Base-by-base conservation (phyloP, 2,797 vertebrate species). In the Phaenicophaeus curvirostris region DNA sequence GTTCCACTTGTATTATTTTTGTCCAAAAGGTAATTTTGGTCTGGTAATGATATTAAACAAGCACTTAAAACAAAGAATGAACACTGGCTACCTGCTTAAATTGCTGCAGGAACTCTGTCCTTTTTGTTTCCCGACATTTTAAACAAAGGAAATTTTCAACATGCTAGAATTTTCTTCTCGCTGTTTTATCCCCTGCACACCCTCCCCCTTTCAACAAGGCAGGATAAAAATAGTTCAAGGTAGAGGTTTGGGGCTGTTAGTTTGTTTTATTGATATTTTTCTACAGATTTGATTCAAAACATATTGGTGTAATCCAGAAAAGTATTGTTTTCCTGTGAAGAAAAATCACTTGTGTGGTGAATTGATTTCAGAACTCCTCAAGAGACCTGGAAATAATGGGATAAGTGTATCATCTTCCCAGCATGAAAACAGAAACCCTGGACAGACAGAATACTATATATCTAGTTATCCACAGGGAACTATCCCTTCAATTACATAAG, bases 1-100 rank as follows among this genome's bases (percentile, higher is more conserved):
- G 93, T 94, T 97, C 89, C 89, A 95, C 83, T 93, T 62, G 35
- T 42, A 89, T 91, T 95, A 89, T 92, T 85, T 95, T 93, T 93
- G 81, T 85, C 84, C 79, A 65, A 89, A 92, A 89, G 86, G 66
- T 94, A 90, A 87, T 94, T 92, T 93, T 33, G 68, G 41, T 17
- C 67, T 83, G n/a, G 31, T 71, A 82, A 95, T 55, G 27, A 50
- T 80, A 77, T 80, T 85, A 85, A 90, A 68, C 31, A 80, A 57
- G 44, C 37, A 75, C 83, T 89, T 54, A 39, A 86, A 72, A 83
- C 5, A 77, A 82, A 90, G 67, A 89, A 85, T 55, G 50, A 88
- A 80, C 37, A 44, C 1, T 33, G 17, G 30, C 33, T 82, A 92
- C 44, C 57, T 76, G 37, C 41, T 80, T 68, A 57, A 73, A 90